Conservation (phyloP, 1,140 invertebrate genomes). For the Drusus annulatus region DNA sequence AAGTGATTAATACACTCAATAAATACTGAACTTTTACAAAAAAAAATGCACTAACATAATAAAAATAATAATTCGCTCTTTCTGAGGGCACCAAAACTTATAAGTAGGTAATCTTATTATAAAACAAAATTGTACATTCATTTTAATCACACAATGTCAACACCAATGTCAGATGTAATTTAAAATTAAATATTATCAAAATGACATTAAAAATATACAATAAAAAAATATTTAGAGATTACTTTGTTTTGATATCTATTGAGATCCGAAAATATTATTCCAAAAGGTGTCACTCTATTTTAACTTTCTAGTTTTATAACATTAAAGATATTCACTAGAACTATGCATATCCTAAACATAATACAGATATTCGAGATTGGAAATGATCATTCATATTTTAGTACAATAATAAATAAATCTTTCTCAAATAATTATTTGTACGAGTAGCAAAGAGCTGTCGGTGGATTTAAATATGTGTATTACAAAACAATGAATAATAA, state of each 20-base stretch:
- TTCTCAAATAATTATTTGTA: constrained; percentile 27
- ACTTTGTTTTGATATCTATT: constrained; percentile 31
- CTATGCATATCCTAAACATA: neutral
- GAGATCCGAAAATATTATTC: constrained; percentile 35
- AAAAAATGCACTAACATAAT: neutral
- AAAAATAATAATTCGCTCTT: neutral
- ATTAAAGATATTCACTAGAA: constrained; percentile 2
- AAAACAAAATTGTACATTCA: too few species aligned
- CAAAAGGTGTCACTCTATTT: constrained; percentile 6
- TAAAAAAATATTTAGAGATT: constrained; percentile 40
- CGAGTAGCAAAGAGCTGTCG: constrained; percentile 18
- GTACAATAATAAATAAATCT: constrained; percentile 35
- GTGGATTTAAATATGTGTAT: constrained; percentile 17
- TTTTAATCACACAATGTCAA: neutral
- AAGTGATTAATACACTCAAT: constrained; percentile 3
- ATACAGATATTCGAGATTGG: constrained; percentile 29
- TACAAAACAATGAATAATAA: constrained; percentile 40
- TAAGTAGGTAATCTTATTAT: neutral
- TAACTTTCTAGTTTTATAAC: constrained; percentile 5
- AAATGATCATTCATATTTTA: constrained; percentile 30
- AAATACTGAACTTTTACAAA: constrained; percentile 7
- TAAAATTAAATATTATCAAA: constrained; percentile 25
- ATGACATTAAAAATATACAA: constrained; percentile 9
- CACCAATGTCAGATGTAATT: constrained; percentile 4
- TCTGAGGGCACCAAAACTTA: neutral